These are phyloP conservation scores for Brachyptera risi DNA, from an alignment of 2,888 invertebrate genomes.

Conservation along the genomic window DNA sequence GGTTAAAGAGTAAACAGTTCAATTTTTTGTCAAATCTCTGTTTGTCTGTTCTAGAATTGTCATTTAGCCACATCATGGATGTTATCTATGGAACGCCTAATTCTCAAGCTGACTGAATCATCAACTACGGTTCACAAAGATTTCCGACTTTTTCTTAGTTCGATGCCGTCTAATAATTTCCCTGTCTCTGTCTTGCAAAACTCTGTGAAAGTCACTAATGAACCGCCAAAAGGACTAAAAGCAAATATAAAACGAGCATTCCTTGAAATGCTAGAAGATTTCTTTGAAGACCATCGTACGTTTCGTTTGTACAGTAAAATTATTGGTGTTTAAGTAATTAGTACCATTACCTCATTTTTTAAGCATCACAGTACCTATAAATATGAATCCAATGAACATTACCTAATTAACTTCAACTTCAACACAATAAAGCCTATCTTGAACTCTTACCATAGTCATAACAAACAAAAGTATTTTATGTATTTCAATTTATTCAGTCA, in stretches of 20 bases:
- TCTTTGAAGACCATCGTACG: conserved; percentile 75
- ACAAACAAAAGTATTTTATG: too few species aligned
- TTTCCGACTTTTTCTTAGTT: conserved; percentile 82
- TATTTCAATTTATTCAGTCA: too few species aligned
- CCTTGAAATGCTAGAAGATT: conserved; percentile 68
- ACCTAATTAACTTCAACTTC: too few species aligned
- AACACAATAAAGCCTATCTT: too few species aligned
- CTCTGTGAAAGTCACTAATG: conserved; percentile 91
- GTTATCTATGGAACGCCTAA: conserved; percentile 73
- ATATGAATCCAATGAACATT: too few species aligned
- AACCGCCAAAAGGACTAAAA: conserved; percentile 87
- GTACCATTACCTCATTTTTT: too few species aligned
- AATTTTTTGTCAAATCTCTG: too few species aligned
- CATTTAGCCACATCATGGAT: conserved; percentile 94
- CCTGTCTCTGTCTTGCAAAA: conserved; percentile 90
- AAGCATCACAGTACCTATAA: too few species aligned
- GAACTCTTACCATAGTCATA: too few species aligned
- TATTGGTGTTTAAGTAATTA: too few species aligned
- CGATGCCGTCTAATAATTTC: conserved; percentile 82
- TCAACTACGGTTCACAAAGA: conserved; percentile 60
- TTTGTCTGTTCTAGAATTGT: conserved; percentile 67
- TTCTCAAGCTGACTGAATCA: conserved; percentile 66
- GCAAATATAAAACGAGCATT: conserved; percentile 85
- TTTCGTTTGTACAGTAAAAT: too few species aligned
- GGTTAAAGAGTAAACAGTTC: too few species aligned